Conservation (phyloP, 1,140 invertebrate species). For the Cylas formicarius region DNA sequence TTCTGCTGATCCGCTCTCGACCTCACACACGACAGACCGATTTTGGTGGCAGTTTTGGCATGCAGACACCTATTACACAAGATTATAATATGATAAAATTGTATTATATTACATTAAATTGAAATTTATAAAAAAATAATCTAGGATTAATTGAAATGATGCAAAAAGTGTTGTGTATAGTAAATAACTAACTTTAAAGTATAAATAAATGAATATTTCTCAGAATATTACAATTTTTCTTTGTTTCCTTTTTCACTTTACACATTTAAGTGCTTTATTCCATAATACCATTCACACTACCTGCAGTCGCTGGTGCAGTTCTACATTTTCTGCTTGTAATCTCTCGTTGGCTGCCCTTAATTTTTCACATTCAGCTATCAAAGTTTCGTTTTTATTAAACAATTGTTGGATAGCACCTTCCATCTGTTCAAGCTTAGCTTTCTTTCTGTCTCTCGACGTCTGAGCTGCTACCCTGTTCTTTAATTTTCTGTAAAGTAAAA, state of each 20-base stretch:
- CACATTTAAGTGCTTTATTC: no score
- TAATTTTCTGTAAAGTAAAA: conserved; percentile 66
- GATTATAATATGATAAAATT: conserved; percentile 25
- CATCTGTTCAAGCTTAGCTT: conserved; percentile 82
- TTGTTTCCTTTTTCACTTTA: no score
- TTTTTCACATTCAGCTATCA: conserved; percentile 57
- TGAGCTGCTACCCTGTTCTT: conserved; percentile 98
- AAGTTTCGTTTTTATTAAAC: conserved; percentile 56
- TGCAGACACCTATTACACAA: conserved; percentile 18
- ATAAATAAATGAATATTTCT: no score
- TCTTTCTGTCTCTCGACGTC: conserved; percentile 93
- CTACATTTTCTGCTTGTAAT: conserved; percentile 55
- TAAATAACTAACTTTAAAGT: conserved; percentile 4
- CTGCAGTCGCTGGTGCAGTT: conserved; percentile 49
- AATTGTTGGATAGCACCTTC: conserved; percentile 63
- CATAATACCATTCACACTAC: conserved; percentile 20
- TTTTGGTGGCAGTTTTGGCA: conserved; percentile 32
- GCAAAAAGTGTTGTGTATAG: not conserved
- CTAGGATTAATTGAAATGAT: no score
- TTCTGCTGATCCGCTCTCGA: conserved; percentile 65
- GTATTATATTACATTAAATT: not conserved
- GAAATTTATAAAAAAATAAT: not conserved
- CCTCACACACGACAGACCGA: conserved; percentile 50
- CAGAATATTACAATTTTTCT: no score
- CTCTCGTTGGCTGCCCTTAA: conserved; percentile 59